Evolutionary conservation across 1,140 invertebrate species (phyloP).

Genomic region (Geopemphigus sp.): DNA sequence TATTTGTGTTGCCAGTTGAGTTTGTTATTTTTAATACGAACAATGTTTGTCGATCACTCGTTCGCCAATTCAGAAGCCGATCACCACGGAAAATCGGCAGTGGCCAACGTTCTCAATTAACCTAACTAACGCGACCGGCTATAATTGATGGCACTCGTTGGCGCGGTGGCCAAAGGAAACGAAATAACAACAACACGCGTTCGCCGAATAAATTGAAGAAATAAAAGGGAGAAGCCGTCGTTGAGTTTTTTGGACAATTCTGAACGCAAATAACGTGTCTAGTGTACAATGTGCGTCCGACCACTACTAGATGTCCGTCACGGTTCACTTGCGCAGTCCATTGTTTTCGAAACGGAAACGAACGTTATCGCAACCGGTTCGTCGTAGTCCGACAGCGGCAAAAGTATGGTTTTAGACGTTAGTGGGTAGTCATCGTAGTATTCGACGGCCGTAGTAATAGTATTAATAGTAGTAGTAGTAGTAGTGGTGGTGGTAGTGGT

Average conservation of each 20-base stretch:
- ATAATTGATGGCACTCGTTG: no score
- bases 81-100: no score
- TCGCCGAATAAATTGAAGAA: not conserved
- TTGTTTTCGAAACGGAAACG: conserved; percentile 48
- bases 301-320: not conserved
- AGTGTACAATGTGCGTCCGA: not conserved
- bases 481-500: no score
- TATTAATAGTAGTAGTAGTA: no score
- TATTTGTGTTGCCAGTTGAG: no score
- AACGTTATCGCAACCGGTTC: conserved; percentile 47
- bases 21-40: no score
- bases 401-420: not conserved
- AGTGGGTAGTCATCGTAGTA: no score
- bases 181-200: not conserved
- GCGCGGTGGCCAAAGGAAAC: not conserved
- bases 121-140: no score
- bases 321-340: conserved; percentile 42
- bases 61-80: no score
- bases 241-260: not conserved
- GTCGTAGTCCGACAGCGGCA: conserved; percentile 21
- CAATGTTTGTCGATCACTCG: no score
- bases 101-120: no score
- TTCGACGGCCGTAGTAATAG: no score
- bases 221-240: not conserved
- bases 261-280: not conserved